phyloP scores from a whole-genome alignment of 2,113 vertebrate species.

The Tringa solitaria region DNA sequence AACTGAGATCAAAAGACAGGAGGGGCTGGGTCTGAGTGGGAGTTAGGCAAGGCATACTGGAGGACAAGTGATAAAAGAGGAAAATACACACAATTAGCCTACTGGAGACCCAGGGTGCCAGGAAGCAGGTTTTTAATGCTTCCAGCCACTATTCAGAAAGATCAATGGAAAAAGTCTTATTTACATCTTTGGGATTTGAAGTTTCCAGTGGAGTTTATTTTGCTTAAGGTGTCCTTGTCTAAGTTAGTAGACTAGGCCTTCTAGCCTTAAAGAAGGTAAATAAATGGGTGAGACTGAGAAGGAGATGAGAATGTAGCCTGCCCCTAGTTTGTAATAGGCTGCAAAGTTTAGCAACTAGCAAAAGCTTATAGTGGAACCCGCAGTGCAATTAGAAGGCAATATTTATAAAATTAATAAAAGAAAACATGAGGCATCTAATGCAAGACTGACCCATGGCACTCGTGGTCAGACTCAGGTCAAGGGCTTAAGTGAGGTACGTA shows the following conservation, averaged over 20 bases:
- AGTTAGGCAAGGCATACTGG: neutral
- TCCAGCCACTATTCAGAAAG: neutral
- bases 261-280: neutral
- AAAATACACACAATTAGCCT: neutral
- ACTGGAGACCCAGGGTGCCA: neutral
- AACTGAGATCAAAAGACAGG: neutral
- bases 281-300: neutral
- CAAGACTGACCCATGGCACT: neutral
- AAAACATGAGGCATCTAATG: neutral
- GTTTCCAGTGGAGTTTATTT: neutral
- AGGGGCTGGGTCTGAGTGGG: neutral
- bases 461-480: neutral
- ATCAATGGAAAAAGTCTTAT: neutral
- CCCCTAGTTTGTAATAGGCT: neutral
- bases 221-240: neutral
- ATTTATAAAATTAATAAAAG: neutral
- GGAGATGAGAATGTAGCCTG: neutral
- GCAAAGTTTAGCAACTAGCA: neutral
- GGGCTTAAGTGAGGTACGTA: neutral
- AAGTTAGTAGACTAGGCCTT: neutral
- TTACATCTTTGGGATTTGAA: neutral
- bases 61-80: neutral
- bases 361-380: neutral
- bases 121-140: neutral
- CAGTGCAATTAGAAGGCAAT: neutral